A percentile compares a stretch with the other conserved stretches of the same genome.
These are phyloP conservation scores for Morpho achilles DNA, from an alignment of 2,888 invertebrate species.

Conservation along the genomic window DNA sequence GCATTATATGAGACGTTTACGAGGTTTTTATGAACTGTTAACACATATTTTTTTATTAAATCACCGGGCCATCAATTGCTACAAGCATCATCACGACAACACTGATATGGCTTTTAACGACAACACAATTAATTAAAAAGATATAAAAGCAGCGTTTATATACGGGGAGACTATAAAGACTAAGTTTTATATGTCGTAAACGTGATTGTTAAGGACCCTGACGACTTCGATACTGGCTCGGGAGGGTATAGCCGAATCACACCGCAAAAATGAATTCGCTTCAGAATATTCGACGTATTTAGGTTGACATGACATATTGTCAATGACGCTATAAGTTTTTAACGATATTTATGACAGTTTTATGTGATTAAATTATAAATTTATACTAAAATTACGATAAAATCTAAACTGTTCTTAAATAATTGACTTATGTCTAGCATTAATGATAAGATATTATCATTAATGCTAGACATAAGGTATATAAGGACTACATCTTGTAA, in stretches of 20 bases:
- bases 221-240: slow-evolving; percentile 55
- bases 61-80: slow-evolving; percentile 68
- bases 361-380: no score
- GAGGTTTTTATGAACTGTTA: slow-evolving; percentile 59
- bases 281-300: not conserved
- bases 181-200: slow-evolving; percentile 80
- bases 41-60: slow-evolving; percentile 66
- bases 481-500: no score
- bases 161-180: slow-evolving; percentile 75
- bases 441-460: no score
- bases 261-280: slow-evolving; percentile 26
- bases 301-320: no score
- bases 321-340: not conserved
- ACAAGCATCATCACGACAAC: slow-evolving; percentile 65
- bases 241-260: slow-evolving; percentile 30
- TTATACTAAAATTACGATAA: no score
- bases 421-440: no score
- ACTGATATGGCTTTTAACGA: slow-evolving; percentile 74
- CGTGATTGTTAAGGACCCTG: slow-evolving; percentile 73
- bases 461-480: no score
- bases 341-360: not conserved
- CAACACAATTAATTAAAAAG: slow-evolving; percentile 77
- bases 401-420: no score
- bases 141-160: slow-evolving; percentile 78
- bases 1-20: slow-evolving; percentile 17